These are phyloP conservation scores for Pelobates fuscus DNA, from an alignment of 2,113 vertebrate species.

Conservation along the genomic window DNA sequence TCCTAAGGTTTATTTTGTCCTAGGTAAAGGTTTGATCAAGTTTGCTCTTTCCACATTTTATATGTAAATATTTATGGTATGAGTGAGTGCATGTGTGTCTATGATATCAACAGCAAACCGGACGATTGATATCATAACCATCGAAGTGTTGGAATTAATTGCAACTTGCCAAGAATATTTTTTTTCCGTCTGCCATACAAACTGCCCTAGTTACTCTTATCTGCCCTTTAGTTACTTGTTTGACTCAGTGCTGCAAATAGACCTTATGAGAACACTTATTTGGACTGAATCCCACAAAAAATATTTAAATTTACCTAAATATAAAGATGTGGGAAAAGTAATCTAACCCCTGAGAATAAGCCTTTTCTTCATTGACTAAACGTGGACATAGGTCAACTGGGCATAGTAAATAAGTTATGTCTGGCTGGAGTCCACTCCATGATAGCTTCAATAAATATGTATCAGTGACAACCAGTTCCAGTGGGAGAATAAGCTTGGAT, in stretches of 20 bases:
- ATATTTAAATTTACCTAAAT: conserved; percentile 68
- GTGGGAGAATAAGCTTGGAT: conserved; percentile 50
- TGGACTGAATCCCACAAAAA: conserved; percentile 63
- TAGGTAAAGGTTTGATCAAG: no score
- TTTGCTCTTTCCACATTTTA: no score
- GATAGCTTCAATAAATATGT: conserved; percentile 36
- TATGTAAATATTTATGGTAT: no score
- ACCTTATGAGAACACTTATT: conserved; percentile 52
- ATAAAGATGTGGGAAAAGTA: conserved; percentile 69
- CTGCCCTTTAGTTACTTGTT: conserved; percentile 39
- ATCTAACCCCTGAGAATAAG: conserved; percentile 56
- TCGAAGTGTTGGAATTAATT: conserved; percentile 23
- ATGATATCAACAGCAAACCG: no score
- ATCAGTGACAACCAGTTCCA: background rate
- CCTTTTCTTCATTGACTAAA: conserved; percentile 41
- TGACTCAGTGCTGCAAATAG: conserved; percentile 47
- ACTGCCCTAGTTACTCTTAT: conserved; percentile 32
- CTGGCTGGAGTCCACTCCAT: conserved; percentile 42
- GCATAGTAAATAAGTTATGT: conserved; percentile 47
- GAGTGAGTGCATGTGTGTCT: no score
- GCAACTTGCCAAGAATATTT: conserved; percentile 25
- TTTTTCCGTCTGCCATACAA: conserved; percentile 30
- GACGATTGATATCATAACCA: conserved; percentile 33
- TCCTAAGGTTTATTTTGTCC: no score
- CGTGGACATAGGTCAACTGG: conserved; percentile 51